Evolutionary conservation across 1,140 invertebrate species (phyloP).

Genomic region (Tetraneura akinire): DNA sequence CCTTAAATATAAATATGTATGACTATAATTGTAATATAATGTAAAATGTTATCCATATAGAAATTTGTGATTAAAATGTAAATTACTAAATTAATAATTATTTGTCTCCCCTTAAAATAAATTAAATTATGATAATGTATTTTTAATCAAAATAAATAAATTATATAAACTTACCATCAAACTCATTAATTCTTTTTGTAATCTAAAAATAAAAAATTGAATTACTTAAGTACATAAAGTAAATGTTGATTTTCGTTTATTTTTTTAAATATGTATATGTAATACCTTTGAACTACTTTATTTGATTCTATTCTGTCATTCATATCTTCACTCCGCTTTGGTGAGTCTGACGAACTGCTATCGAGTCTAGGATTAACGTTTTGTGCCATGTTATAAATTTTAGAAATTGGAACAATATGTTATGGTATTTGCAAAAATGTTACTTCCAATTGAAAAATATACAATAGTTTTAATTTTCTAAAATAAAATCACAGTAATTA

Average conservation of each 20-base stretch:
- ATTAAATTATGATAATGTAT: too few species aligned
- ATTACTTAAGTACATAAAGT: slow-evolving; percentile 28
- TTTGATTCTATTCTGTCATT: slow-evolving; percentile 75
- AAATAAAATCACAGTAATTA: not conserved
- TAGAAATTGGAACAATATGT: not conserved
- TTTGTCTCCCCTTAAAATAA: too few species aligned
- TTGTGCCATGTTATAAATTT: slow-evolving; percentile 66
- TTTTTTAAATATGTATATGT: not conserved
- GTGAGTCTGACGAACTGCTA: slow-evolving; percentile 64
- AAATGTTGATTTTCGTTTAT: not conserved
- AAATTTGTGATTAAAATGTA: too few species aligned
- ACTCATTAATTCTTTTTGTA: slow-evolving; percentile 82
- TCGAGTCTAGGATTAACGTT: slow-evolving; percentile 79
- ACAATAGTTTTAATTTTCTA: not conserved
- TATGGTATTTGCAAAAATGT: not conserved
- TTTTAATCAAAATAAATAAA: too few species aligned
- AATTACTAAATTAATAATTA: too few species aligned
- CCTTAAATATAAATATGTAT: too few species aligned
- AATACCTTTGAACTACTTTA: slow-evolving; percentile 81
- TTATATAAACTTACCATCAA: slow-evolving; percentile 67
- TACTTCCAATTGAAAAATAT: not conserved
- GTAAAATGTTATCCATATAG: too few species aligned
- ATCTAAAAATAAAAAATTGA: slow-evolving; percentile 63
- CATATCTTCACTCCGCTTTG: slow-evolving; percentile 73
- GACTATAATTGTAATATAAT: too few species aligned